A percentile compares a stretch with the other conserved stretches of the same genome.
Conservation (phyloP, 2,797 vertebrate species). For the Sebastes aleutianus region DNA sequence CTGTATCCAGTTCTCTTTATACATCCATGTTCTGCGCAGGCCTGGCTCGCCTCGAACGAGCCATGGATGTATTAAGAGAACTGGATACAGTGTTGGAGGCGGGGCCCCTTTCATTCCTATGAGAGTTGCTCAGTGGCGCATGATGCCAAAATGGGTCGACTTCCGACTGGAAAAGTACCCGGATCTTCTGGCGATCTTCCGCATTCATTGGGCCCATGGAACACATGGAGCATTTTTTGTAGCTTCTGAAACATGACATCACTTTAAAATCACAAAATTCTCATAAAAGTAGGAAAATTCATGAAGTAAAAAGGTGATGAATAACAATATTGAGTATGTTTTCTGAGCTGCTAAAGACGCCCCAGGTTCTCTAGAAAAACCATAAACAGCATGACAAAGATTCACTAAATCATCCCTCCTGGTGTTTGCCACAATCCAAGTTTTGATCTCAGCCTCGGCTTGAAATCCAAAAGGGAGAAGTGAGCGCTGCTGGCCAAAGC, state of each 20-base stretch:
- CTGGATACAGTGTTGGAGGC: too few species aligned
- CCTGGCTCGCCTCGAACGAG: too few species aligned
- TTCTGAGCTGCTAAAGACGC: constrained; percentile 18
- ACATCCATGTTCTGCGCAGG: too few species aligned
- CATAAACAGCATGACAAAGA: constrained; percentile 42
- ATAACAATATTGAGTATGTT: neutral
- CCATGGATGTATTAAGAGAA: too few species aligned
- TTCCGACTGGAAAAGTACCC: too few species aligned
- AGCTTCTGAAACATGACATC: neutral
- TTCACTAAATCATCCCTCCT: constrained; percentile 52
- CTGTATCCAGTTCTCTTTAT: too few species aligned
- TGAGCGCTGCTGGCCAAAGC: constrained; percentile 59
- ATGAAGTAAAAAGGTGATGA: neutral
- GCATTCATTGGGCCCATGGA: too few species aligned
- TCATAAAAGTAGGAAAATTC: neutral
- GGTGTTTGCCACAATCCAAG: constrained; percentile 50
- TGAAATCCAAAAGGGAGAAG: constrained; percentile 56
- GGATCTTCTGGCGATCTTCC: too few species aligned
- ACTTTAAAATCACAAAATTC: neutral
- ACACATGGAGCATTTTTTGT: neutral
- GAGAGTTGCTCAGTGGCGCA: too few species aligned
- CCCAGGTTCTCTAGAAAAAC: neutral
- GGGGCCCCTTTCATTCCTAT: too few species aligned
- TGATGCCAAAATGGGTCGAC: too few species aligned
- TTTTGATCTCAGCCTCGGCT: constrained; percentile 54